phyloP scores from a whole-genome alignment of 2,797 vertebrate genomes.

The Spinus olivaceus region DNA sequence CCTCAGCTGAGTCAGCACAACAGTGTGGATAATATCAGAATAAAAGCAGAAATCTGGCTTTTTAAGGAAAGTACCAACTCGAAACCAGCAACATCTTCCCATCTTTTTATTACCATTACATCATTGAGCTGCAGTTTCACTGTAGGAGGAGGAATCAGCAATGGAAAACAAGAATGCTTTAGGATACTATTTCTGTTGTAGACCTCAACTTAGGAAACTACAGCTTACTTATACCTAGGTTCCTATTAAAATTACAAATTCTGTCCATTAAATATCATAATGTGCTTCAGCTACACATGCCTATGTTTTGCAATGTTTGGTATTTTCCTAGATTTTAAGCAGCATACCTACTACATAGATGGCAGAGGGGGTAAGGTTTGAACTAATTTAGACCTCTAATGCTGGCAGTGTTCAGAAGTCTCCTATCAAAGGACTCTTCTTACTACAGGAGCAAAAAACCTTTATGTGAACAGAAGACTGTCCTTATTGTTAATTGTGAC shows the following conservation, averaged over 20 bases:
- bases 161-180: background rate
- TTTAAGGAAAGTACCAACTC: background rate
- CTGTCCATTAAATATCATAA: background rate
- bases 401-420: background rate
- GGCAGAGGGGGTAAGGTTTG: background rate
- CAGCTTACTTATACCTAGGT: background rate
- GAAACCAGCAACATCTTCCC: background rate
- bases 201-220: background rate
- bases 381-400: background rate
- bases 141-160: background rate
- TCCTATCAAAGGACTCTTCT: background rate
- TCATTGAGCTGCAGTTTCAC: background rate
- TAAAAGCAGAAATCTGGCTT: background rate
- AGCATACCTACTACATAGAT: background rate
- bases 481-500: background rate
- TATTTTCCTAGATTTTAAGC: background rate
- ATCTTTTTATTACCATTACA: background rate
- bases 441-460: background rate
- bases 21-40: background rate
- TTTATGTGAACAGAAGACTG: background rate
- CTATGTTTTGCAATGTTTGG: background rate
- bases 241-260: background rate
- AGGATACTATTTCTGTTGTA: background rate
- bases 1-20: background rate
- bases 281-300: background rate